Base-by-base conservation (phyloP, 2,888 invertebrate genomes). In the Ophion obscuratus region DNA sequence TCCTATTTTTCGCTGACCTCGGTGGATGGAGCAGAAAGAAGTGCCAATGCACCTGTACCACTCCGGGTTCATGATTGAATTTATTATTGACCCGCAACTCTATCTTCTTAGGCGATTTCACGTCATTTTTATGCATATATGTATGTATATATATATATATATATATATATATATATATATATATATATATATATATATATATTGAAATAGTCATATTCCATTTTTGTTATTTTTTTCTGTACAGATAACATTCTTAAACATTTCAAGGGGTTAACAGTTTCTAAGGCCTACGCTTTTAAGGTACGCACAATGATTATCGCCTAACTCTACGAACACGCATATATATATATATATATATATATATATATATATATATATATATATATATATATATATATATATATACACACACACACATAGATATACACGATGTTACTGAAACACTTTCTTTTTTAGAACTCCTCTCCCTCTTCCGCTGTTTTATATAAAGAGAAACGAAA, bases 281-380 rank as follows among this genome's bases (percentile, higher is more conserved):
- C 92, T 91, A 92, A 92, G 92, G 92, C 92, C 92, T 92, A 92
- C 88, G 88, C 78, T 89, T 90, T 78, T 83, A 81, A 91, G 91
- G 91, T 92, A 92, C 92, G 89, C 89, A 89, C 86, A 89, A 85
- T 88, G 70, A 87, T 76, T 84, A 87, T 87, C 80, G 77, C 68
- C 79, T 83, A 86, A 77, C 83, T 76, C 53, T 71, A 74, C 57
- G 17, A 53, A 57, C 53, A 77, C 40, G 44, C 75, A 74, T 73
- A 27, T 74, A 74, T 44, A 57, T 31, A 71, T 24, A 76, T 40
- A 66, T 40, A 47, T 2, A 76, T 31, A 76, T 24, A 76, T 64
- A 67, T 20, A 53, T 76, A 67, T 24, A 24, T 57, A 66, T 73
- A 44, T 74, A 74, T 44, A 53, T 31, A 71, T 24, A 76, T 36